phyloP scores from a whole-genome alignment of 2,888 invertebrate genomes.

The Embidobia sp. region DNA sequence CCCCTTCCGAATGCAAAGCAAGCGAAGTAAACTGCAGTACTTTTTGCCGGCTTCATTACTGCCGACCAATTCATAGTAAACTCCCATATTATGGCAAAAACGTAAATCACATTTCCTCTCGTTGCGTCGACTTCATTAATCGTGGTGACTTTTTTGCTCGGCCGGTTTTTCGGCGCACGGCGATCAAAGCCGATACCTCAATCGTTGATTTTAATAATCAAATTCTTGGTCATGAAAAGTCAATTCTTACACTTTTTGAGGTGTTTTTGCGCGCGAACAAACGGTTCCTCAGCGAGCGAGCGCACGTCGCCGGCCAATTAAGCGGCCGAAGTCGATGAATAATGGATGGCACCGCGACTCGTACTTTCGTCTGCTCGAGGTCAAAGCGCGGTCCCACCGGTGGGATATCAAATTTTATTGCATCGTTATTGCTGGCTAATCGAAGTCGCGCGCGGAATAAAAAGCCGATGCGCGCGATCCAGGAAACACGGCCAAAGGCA shows the following conservation, averaged over 20 bases:
- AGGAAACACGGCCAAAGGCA: conserved; percentile 33
- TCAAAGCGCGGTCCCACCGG: conserved; percentile 64
- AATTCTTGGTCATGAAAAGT: conserved; percentile 25
- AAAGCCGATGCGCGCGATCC: conserved; percentile 62
- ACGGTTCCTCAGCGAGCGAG: conserved; percentile 61
- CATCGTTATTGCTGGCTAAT: conserved; percentile 74
- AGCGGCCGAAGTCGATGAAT: conserved; percentile 72
- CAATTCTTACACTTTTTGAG: conserved; percentile 53
- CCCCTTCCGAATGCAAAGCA: too few species aligned
- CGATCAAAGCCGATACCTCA: too few species aligned
- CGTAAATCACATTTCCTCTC: too few species aligned
- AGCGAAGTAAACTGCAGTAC: too few species aligned
- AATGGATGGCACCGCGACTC: conserved; percentile 69
- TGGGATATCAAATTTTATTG: conserved; percentile 72
- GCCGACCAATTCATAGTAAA: too few species aligned
- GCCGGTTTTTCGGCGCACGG: not conserved
- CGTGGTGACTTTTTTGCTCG: not conserved
- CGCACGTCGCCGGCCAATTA: conserved; percentile 72
- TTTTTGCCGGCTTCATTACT: too few species aligned
- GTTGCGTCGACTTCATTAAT: too few species aligned
- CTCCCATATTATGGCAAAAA: too few species aligned
- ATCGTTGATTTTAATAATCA: conserved; percentile 42
- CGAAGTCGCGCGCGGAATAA: conserved; percentile 71
- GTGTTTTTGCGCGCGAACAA: conserved; percentile 34
- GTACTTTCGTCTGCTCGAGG: conserved; percentile 58